Base-by-base conservation (phyloP, 2,113 vertebrate genomes). In the Tenebrosternarchus preto region DNA sequence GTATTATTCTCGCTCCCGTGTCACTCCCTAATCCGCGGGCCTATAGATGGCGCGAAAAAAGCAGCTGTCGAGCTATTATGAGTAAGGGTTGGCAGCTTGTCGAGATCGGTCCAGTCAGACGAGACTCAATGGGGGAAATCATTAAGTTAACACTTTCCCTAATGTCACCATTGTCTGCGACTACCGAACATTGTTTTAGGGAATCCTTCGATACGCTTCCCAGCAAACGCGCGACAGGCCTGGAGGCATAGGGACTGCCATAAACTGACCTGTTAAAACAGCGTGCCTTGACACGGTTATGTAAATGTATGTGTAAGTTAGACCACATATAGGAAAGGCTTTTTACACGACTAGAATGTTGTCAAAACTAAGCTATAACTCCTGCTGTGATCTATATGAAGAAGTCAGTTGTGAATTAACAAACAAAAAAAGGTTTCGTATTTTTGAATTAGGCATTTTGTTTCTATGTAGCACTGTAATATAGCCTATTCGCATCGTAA, bases 61-160 rank as follows among this genome's bases (percentile, higher is more conserved):
- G 94, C 95, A 92, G 94, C 94, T 95, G 94, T 93, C 92, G 88
- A 92, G 90, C 92, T 91, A 94, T 93, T 93, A 93, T 93, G 91
- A 91, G 90, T 86, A 89, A 89, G 93, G 94, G 91, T 90, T 93
- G 91, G 93, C 92, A 90, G 93, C 94, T 95, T 94, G 92, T 93
- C 94, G 93, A 93, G 91, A 92, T 88, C 91, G 92, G 92, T 92
- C 92, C 94, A 94, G 93, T 93, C 91, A 93, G 93, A 92, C 90
- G 87, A 90, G 91, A 85, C 91, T 95, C 92, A 92, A 94, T 91
- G 89, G 92, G 88, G 91, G 91, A 94, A 94, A 94, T 94, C 92
- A 96, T 95, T 95, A 96, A 96, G 94, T 94, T 94, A 95, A 95
- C 94, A 94, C 94, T 94, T 94, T 94, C 92, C 92, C 92, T 95